Percentiles rank a stretch among this genome's conserved stretches.
Conservation (phyloP, 2,113 vertebrate genomes). For the Macaca mulatta region DNA sequence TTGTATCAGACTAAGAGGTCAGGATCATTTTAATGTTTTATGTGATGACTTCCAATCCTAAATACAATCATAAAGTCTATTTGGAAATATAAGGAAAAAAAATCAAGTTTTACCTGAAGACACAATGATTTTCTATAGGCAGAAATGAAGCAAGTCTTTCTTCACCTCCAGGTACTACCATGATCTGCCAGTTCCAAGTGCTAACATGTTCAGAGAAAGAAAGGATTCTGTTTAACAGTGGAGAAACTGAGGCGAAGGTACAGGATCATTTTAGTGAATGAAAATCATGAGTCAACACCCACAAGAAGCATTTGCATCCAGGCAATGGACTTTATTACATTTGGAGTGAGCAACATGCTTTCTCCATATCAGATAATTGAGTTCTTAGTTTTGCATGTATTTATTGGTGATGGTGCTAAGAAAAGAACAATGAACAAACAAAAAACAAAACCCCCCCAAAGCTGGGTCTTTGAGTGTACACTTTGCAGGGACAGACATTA, state of each 20-base stretch:
- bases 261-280: slow-evolving; percentile 46
- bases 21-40: slow-evolving; percentile 70
- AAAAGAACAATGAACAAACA: too few relatives aligned
- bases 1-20: slow-evolving; percentile 54
- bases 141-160: slow-evolving; percentile 72
- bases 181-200: slow-evolving; percentile 64
- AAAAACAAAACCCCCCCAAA: neutral
- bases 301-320: neutral
- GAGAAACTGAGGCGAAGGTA: slow-evolving; percentile 60
- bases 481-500: rapidly evolving
- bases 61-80: slow-evolving; percentile 74
- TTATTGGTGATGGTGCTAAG: neutral
- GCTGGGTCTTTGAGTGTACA: too few relatives aligned
- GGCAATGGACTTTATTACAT: neutral
- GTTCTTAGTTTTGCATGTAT: neutral
- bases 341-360: neutral
- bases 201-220: slow-evolving; percentile 53
- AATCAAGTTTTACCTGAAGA: slow-evolving; percentile 66
- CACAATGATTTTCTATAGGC: slow-evolving; percentile 63
- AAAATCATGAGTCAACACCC: too few relatives aligned
- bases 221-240: slow-evolving; percentile 53
- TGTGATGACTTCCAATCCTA: slow-evolving; percentile 67
- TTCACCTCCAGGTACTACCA: slow-evolving; percentile 57
- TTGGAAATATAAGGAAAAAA: slow-evolving; percentile 74
- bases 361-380: neutral